Conservation (phyloP, 1,140 invertebrate genomes). For the Chrysopa pallens region DNA sequence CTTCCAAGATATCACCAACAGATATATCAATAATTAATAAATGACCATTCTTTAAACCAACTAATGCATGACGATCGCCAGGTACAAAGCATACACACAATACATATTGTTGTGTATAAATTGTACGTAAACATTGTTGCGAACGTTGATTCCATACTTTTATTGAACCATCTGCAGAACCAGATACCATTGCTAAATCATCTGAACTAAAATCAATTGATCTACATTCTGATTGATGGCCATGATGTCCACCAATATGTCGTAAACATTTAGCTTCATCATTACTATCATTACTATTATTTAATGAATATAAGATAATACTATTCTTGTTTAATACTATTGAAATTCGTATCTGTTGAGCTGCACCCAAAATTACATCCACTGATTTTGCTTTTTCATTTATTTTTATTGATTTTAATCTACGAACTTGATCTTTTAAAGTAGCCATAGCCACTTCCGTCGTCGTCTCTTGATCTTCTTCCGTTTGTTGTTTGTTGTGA, state of each 20-base stretch:
- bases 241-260: constrained; percentile 83
- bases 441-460: too few relatives aligned
- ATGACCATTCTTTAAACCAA: constrained; percentile 73
- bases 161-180: constrained; percentile 64
- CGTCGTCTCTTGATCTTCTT: too few relatives aligned
- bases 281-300: too few relatives aligned
- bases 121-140: constrained; percentile 66
- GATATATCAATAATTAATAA: constrained; percentile 78
- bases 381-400: constrained; percentile 50
- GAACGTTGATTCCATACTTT: constrained; percentile 87
- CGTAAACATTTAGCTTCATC: too few relatives aligned
- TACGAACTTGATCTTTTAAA: constrained; percentile 61
- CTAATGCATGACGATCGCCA: constrained; percentile 78
- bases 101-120: constrained; percentile 44
- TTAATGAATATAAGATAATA: constrained; percentile 49
- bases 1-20: constrained; percentile 57
- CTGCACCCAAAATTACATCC: constrained; percentile 44
- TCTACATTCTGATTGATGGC: constrained; percentile 72
- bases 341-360: constrained; percentile 44
- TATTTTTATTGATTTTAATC: constrained; percentile 44
- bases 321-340: constrained; percentile 48
- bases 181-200: constrained; percentile 67
- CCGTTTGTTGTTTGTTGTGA: too few relatives aligned
- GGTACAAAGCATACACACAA: constrained; percentile 68
- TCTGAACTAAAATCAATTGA: constrained; percentile 82